A percentile compares a stretch with the other conserved stretches of the same genome.
phyloP scores from a whole-genome alignment of 2,113 vertebrate species.

The Hystrix cristata region DNA sequence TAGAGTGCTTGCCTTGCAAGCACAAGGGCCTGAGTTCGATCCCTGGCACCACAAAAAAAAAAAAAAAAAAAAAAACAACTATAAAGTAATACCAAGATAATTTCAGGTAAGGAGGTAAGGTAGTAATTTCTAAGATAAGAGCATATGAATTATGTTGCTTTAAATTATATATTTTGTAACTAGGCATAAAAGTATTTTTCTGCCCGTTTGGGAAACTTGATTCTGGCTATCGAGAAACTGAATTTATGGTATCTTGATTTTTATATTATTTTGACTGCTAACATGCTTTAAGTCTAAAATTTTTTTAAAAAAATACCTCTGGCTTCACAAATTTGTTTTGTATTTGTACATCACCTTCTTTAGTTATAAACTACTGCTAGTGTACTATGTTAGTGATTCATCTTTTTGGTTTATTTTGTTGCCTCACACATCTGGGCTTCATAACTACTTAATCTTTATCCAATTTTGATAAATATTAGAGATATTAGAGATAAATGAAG shows the following conservation, averaged over 20 bases:
- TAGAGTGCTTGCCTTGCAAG: too few relatives aligned
- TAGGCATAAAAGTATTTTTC: conserved; percentile 19
- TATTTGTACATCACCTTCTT: not conserved
- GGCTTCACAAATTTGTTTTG: not conserved
- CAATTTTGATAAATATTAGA: conserved; percentile 1
- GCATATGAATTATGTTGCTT: not conserved
- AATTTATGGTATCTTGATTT: conserved; percentile 56
- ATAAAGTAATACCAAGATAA: conserved; percentile 47
- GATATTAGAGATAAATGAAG: conserved; percentile 20
- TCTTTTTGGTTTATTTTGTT: conserved; percentile 16
- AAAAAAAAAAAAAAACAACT: too few relatives aligned
- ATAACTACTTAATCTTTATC: not conserved
- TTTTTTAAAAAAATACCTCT: not conserved
- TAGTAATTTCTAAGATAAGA: conserved; percentile 36
- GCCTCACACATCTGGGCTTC: not conserved
- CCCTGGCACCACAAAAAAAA: too few relatives aligned
- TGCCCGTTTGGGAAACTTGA: not conserved
- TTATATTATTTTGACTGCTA: conserved; percentile 58
- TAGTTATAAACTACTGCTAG: not conserved
- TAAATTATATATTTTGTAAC: conserved; percentile 22
- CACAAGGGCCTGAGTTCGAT: too few relatives aligned
- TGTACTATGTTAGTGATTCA: not conserved
- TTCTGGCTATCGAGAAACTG: not conserved
- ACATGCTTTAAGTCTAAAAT: conserved; percentile 45
- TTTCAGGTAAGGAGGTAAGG: conserved; percentile 62